phyloP scores from a whole-genome alignment of 2,888 invertebrate species.

The Rhagonycha fulva region DNA sequence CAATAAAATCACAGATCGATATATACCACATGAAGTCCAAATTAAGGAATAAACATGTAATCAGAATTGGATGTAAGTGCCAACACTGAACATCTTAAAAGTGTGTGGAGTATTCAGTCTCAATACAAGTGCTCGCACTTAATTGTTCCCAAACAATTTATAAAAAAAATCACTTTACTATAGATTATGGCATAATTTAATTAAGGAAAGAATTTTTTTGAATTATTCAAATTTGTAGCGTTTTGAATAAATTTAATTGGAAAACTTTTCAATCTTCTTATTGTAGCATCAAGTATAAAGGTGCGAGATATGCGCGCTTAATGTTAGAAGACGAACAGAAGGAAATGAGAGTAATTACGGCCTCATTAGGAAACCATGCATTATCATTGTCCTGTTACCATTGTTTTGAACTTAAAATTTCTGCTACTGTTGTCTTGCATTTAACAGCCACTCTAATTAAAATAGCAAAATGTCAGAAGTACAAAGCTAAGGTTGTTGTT shows the following conservation, averaged over 20 bases:
- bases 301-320: conserved; percentile 84
- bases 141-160: too few species aligned
- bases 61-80: too few species aligned
- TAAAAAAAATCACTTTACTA: too few species aligned
- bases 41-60: too few species aligned
- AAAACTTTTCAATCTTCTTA: background rate
- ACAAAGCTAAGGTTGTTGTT: conserved; percentile 79
- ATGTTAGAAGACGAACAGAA: conserved; percentile 74
- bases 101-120: too few species aligned
- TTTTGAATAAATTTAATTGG: background rate
- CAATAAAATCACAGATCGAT: too few species aligned
- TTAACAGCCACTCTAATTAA: conserved; percentile 94
- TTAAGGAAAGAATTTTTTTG: too few species aligned
- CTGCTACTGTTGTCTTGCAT: conserved; percentile 90
- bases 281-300: conserved; percentile 89
- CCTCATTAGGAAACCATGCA: conserved; percentile 94
- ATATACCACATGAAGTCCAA: too few species aligned
- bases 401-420: conserved; percentile 63
- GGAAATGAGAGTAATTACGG: conserved; percentile 82
- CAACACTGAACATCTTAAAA: too few species aligned
- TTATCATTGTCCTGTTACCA: conserved; percentile 72
- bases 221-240: background rate
- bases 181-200: too few species aligned
- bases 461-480: conserved; percentile 83
- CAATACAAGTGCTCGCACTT: too few species aligned